Conservation (phyloP, 2,113 vertebrate genomes). For the Ageneiosus marmoratus region DNA sequence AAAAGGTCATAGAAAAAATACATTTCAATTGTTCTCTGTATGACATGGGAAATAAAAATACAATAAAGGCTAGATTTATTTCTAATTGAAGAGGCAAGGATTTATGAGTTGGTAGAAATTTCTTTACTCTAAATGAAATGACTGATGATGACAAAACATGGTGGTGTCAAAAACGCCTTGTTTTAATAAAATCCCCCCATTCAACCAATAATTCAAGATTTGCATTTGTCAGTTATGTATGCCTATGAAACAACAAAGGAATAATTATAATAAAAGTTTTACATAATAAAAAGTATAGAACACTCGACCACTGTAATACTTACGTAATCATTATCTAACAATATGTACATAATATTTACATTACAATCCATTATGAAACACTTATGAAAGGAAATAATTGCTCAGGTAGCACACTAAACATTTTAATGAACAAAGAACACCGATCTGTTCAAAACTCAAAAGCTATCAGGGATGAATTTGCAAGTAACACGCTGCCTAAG, state of each 20-base stretch:
- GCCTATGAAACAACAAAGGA: too few relatives aligned
- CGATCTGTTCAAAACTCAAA: neutral
- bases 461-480: neutral
- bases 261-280: too few relatives aligned
- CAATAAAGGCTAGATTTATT: neutral
- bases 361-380: neutral
- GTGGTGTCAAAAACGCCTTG: neutral
- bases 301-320: too few relatives aligned
- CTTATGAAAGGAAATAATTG: neutral
- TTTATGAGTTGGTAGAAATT: slow-evolving; percentile 40
- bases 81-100: neutral
- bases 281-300: too few relatives aligned
- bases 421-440: neutral
- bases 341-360: too few relatives aligned
- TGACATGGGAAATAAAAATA: neutral
- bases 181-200: neutral
- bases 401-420: neutral
- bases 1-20: neutral
- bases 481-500: neutral
- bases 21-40: neutral
- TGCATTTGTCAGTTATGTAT: too few relatives aligned
- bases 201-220: too few relatives aligned
- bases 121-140: slow-evolving; percentile 48
- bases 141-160: neutral
- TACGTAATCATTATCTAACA: too few relatives aligned